Evolutionary conservation across 2,113 vertebrate genomes (phyloP).

Genomic region (Cochlearius cochlearius): DNA sequence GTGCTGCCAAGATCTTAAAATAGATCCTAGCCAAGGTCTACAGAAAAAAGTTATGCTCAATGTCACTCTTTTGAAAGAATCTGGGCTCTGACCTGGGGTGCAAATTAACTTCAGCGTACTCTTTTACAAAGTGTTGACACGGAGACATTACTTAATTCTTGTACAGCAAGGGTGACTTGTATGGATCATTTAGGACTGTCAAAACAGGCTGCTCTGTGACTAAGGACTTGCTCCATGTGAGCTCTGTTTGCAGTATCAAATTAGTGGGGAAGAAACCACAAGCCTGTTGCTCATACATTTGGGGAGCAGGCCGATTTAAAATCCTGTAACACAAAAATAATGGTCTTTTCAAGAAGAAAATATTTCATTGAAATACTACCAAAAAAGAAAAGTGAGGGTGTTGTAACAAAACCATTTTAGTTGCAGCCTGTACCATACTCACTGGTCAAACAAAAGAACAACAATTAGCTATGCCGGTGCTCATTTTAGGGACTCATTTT

Average conservation of each 20-base stretch:
- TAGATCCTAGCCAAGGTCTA: not conserved
- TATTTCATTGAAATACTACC: not conserved
- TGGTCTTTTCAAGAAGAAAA: not conserved
- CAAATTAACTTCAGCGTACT: slow-evolving; percentile 37
- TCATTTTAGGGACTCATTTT: not conserved
- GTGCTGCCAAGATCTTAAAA: slow-evolving; percentile 4
- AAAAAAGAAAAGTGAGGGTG: not conserved
- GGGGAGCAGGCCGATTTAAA: not conserved
- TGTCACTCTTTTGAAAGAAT: slow-evolving; percentile 47
- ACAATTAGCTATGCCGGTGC: not conserved
- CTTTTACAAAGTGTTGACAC: slow-evolving; percentile 34
- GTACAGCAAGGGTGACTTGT: slow-evolving; percentile 39
- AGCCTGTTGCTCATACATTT: not conserved
- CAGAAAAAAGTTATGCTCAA: slow-evolving; percentile 9
- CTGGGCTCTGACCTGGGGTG: slow-evolving; percentile 48
- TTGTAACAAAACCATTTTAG: not conserved
- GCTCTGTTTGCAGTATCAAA: not conserved
- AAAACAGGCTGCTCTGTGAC: slow-evolving; percentile 35
- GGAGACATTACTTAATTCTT: slow-evolving; percentile 55
- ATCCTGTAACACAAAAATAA: not conserved
- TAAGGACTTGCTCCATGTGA: slow-evolving; percentile 15
- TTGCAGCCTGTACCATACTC: not conserved
- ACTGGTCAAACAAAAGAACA: not conserved
- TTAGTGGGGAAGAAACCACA: not conserved
- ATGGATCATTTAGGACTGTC: slow-evolving; percentile 55